Evolutionary conservation across 2,113 vertebrate genomes (phyloP), one percentile per base, ranked within the genome.

Genomic region (Solea senegalensis): DNA sequence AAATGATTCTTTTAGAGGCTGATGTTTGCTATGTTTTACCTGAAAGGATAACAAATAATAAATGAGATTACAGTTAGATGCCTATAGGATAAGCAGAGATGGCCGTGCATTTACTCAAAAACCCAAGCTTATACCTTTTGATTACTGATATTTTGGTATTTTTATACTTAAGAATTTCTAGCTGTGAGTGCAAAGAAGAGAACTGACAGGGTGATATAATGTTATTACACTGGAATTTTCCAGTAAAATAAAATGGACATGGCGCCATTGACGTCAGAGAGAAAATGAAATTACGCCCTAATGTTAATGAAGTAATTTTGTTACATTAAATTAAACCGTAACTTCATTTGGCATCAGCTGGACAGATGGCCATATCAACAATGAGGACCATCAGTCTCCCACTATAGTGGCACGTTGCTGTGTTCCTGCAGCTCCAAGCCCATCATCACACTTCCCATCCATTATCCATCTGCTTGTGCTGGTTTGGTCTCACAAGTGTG

Each of bases 401-500:
- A 75, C 40, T 57, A 21, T 21, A 3, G 34, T 75, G 73, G 78
- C 64, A 69, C 48, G 55, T 77, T 68, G 45, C 51, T 44, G 60
- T 53, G 54, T 66, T 61, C 41, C 63, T 53, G 14, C 44, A 58
- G 57, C 43, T 21, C 57, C 57, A 28, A 44, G 40, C 48, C 28
- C 61, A 68, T 54, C 28, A 53, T 34, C 27, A 27, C 50, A 43
- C 57, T 86, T 91, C 83, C 82, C 88, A 86, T 76, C 78, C 85
- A 86, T 79, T 74, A 76, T 74, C 90, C 86, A 89, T 91, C 84
- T 89, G 45, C 54, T 14, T 56, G 12, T 39, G 16, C 3, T 15
- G 8, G 26, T 28, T 14, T 12, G 26, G 3, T 28, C 21, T 21
- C 7, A 14, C 3, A 4, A 52, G 9, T 52, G 16, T 9, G 50